These are phyloP conservation scores for Gymnocypris eckloni DNA, from an alignment of 2,797 vertebrate genomes.

Conservation along the genomic window DNA sequence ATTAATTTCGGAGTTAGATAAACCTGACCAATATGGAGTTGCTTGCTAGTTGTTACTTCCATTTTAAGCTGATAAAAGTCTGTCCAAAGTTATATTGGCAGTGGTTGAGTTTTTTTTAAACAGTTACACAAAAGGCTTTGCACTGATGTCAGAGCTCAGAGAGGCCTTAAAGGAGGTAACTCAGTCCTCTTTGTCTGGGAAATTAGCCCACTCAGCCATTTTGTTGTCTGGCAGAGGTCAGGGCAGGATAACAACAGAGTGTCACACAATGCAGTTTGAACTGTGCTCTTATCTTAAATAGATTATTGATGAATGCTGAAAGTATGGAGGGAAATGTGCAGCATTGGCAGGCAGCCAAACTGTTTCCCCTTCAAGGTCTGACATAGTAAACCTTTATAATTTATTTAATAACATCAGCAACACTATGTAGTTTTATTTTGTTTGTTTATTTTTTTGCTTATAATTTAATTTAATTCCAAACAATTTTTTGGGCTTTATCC, in stretches of 20 bases:
- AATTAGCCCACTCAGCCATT: slow-evolving; percentile 59
- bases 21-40: background rate
- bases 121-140: slow-evolving; percentile 55
- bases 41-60: background rate
- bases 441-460: background rate
- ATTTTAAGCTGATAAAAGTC: slow-evolving; percentile 10
- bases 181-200: slow-evolving; percentile 59
- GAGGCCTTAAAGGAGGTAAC: slow-evolving; percentile 50
- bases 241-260: slow-evolving; percentile 55
- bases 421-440: background rate
- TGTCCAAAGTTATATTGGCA: slow-evolving; percentile 53
- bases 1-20: background rate
- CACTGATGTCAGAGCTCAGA: slow-evolving; percentile 56
- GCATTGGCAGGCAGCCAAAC: slow-evolving; percentile 51
- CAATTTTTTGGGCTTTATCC: background rate
- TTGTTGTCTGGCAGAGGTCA: slow-evolving; percentile 60
- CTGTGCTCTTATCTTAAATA: slow-evolving; percentile 59
- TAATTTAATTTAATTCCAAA: background rate
- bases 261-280: slow-evolving; percentile 52
- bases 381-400: background rate
- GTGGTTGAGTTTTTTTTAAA: slow-evolving; percentile 46
- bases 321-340: slow-evolving; percentile 58
- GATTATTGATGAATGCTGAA: slow-evolving; percentile 61
- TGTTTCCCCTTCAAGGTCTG: slow-evolving; percentile 24
- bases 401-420: background rate